Base-by-base conservation (phyloP, 2,888 invertebrate species). In the Norana najaformis region DNA sequence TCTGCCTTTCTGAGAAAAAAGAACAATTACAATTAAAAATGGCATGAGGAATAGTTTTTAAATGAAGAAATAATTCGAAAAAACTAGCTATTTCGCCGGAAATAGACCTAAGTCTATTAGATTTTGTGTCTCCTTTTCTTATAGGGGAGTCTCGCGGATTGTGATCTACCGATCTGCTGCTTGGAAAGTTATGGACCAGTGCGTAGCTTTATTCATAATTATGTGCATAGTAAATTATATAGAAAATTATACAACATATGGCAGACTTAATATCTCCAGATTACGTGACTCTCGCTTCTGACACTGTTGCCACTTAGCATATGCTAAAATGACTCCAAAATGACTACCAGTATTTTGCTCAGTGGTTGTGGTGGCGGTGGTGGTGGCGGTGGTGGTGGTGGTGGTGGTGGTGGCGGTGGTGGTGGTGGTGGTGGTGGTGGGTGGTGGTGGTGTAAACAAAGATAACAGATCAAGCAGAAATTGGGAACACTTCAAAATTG, bases 111-210 rank as follows among this genome's bases (percentile, higher is more conserved):
- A 69, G n/a, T 13, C 11, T 30, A 30, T n/a, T n/a, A n/a, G 14
- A 69, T 69, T 69, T 8, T 69, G 16, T 83, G 85, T 85, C 20
- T 20, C 18, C 85, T 69, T 11, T 30, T 85, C 16, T 35, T 83
- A n/a, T 39, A 89, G 89, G 89, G 89, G 20, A 89, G 83, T 38
- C 34, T 83, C 18, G 39, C 89, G 13, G 89, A 89, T 82, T 89
- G 89, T n/a, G 89, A n/a, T 38, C 39, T 89, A 38, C 89, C 89
- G 16, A 89, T 83, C 38, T 89, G 89, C 83, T 89, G 89, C 39
- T 11, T 89, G 85, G 83, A 89, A 82, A 36, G n/a, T 18, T 89
- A 83, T 83, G 89, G 83, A 83, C 89, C 83, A 34, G 89, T 89
- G 37, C 34, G 39, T 37, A n/a, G 5, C 34, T n/a, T 38, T 37